Conservation (phyloP, 2,888 invertebrate species). For the Lithosia quadra region DNA sequence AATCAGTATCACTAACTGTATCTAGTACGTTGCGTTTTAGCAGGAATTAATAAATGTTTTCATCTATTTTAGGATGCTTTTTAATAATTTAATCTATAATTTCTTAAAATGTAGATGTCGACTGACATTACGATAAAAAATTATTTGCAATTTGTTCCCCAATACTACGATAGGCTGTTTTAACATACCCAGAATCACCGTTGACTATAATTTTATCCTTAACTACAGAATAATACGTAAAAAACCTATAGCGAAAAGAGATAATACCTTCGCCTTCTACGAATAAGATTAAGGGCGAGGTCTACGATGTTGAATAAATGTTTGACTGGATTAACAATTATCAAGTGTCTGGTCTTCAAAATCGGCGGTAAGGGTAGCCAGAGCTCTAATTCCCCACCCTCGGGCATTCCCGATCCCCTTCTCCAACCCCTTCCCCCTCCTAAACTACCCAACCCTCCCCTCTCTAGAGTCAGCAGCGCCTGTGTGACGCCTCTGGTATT, state of each 20-base stretch:
- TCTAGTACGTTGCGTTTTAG: neutral
- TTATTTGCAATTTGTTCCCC: neutral
- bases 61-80: neutral
- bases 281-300: neutral
- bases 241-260: no score
- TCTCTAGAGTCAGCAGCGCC: no score
- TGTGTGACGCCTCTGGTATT: no score
- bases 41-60: neutral
- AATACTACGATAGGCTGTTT: neutral
- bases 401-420: no score
- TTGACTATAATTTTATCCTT: neutral
- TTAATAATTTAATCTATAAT: constrained; percentile 1
- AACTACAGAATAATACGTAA: neutral
- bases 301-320: neutral
- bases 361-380: no score
- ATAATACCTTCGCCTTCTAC: neutral
- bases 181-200: no score
- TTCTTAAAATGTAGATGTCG: neutral
- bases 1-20: neutral
- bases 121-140: neutral
- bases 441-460: no score
- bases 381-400: no score
- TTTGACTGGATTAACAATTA: no score
- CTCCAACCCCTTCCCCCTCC: no score
- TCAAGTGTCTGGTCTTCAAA: neutral